These are phyloP conservation scores for Battus philenor DNA, from an alignment of 1,140 invertebrate species.

Conservation along the genomic window DNA sequence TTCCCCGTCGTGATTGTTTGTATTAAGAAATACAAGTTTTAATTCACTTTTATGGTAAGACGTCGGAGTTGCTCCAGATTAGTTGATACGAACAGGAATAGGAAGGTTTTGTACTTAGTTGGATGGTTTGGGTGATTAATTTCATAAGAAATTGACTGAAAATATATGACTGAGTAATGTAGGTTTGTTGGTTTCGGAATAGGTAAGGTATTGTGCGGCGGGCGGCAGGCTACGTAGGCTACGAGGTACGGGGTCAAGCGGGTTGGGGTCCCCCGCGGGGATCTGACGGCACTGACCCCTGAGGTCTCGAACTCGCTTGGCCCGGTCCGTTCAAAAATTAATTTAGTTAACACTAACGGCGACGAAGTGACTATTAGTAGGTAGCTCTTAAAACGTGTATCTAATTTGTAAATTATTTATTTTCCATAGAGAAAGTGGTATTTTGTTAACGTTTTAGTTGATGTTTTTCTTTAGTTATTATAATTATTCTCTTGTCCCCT, in stretches of 20 bases:
- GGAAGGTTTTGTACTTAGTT: constrained; percentile 64
- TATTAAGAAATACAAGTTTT: too few species aligned
- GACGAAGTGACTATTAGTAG: constrained; percentile 67
- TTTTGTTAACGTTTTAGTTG: constrained; percentile 76
- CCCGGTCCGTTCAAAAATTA: constrained; percentile 33
- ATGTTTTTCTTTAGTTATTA: constrained; percentile 45
- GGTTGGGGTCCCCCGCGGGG: too few species aligned
- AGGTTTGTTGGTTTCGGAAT: constrained; percentile 65
- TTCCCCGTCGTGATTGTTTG: too few species aligned
- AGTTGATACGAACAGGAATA: constrained; percentile 40
- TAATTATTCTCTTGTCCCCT: constrained; percentile 58
- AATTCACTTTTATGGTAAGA: too few species aligned
- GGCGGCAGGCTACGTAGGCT: constrained; percentile 60
- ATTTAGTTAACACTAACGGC: constrained; percentile 56
- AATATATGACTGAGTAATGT: constrained; percentile 74
- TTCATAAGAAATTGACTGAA: constrained; percentile 73
- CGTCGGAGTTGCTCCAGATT: too few species aligned
- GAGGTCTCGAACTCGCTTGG: too few species aligned
- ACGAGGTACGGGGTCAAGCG: constrained; percentile 38
- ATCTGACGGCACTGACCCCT: too few species aligned
- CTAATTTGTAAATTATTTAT: constrained; percentile 76
- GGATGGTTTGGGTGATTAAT: constrained; percentile 59
- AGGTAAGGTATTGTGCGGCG: constrained; percentile 65
- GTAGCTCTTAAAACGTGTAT: constrained; percentile 67
- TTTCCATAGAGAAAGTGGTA: constrained; percentile 74